Evolutionary conservation across 2,888 invertebrate species (phyloP), one percentile per base, ranked within the genome.

Genomic region (Creontiades dilutus): DNA sequence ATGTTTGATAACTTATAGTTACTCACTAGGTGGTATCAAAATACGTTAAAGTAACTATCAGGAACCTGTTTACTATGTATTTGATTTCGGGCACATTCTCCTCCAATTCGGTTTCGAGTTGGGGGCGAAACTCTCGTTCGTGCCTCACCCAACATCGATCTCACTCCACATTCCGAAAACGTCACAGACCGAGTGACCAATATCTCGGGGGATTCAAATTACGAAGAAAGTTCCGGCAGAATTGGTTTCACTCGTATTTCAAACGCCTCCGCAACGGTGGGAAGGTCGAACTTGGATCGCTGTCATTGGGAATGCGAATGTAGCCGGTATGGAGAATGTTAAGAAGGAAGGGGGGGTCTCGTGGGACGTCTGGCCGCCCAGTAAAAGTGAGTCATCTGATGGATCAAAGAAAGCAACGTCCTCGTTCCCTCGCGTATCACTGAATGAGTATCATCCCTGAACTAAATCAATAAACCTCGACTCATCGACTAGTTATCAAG

Each of bases 381-480:
- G 78, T 78, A 78, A n/a, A 46, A 19, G 78, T 78, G 78, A 78
- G 78, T 78, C 78, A 78, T 47, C 78, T 78, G 78, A 47, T 46
- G 78, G 78, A 19, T 78, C 28, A 19, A 78, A 78, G 78, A 78
- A 78, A 78, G 78, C 46, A 47, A 37, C 16, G 37, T 19, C 78
- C 46, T 78, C 19, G n/a, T 78, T 78, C 14, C 47, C 13, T 76
- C 76, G 76, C 76, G 7, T 57, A 16, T 23, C 68, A 68, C 0
- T 27, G 13, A 68, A 12, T 52, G 2, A 11, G 13, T 52, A 52
- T 52, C 16, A 14, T 52, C 52, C 13, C 16, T 2, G 52, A 2
- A 52, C 37, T 4, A 7, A 16, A 7, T 52, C 52, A 52, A 7
- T 52, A 52, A 7, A 7, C 13, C 5, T 11, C 52, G 11, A 16